Conservation (phyloP, 2,113 vertebrate genomes). For the Aegithalos caudatus region DNA sequence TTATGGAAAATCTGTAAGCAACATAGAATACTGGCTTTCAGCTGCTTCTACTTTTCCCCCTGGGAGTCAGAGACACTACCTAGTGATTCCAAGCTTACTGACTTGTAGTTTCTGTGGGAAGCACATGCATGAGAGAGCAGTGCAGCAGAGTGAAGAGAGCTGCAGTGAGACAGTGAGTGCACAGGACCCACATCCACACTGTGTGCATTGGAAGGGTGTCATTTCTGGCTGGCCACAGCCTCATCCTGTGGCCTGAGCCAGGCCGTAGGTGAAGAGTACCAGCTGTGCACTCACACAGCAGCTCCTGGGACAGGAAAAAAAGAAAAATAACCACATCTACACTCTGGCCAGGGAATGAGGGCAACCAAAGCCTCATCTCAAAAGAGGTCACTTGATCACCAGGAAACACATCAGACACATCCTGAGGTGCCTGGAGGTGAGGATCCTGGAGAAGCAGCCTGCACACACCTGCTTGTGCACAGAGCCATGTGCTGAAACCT, state of each 20-base stretch:
- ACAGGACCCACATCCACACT: neutral
- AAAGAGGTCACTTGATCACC: neutral
- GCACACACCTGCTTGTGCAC: accelerated
- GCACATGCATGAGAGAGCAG: neutral
- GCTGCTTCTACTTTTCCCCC: neutral
- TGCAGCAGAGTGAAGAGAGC: neutral
- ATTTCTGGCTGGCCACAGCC: neutral
- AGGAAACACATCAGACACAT: neutral
- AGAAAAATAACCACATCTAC: accelerated
- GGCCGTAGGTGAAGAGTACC: accelerated
- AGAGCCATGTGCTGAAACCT: neutral
- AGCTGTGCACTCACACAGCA: neutral
- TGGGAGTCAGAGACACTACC: neutral
- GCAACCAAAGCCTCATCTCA: neutral
- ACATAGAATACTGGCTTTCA: neutral
- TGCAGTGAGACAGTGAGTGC: neutral
- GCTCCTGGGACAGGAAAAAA: neutral
- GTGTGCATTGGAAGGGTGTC: neutral
- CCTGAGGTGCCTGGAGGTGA: neutral
- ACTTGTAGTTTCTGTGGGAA: neutral
- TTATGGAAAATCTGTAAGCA: neutral
- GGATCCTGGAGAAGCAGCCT: neutral
- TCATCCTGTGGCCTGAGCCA: neutral
- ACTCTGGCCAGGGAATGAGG: neutral
- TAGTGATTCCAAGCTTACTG: neutral